A percentile compares a stretch with the other conserved stretches of the same genome.
Evolutionary conservation across 2,888 invertebrate species (phyloP).

Genomic region (Microchrysa polita): DNA sequence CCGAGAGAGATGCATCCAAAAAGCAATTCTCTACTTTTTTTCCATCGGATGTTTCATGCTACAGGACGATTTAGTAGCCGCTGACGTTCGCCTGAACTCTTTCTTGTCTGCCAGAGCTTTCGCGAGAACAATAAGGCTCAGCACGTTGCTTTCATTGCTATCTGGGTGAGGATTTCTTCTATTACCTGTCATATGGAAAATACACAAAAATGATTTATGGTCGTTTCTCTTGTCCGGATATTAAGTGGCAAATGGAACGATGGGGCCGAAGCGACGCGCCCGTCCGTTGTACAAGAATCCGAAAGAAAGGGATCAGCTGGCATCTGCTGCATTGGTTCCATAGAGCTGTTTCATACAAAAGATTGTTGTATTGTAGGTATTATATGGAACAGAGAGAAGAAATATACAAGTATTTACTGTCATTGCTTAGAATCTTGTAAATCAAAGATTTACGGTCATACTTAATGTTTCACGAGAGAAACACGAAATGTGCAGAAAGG

Average conservation of each 20-base stretch:
- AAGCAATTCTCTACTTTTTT: not conserved
- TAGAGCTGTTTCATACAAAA: not conserved
- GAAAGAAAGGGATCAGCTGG: not conserved
- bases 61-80: not conserved
- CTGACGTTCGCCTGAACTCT: too few species aligned
- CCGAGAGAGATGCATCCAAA: constrained; percentile 4
- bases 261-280: not conserved
- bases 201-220: constrained; percentile 36
- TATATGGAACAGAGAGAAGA: not conserved
- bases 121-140: constrained; percentile 4
- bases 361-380: not conserved
- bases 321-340: constrained; percentile 26
- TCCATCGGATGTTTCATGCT: not conserved
- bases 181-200: constrained; percentile 42
- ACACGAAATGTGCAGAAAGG: not conserved
- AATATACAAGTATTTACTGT: constrained; percentile 17
- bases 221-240: not conserved
- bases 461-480: not conserved
- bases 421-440: constrained; percentile 27
- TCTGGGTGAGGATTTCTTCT: constrained; percentile 28
- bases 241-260: not conserved
- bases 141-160: constrained; percentile 9
- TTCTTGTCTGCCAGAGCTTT: too few species aligned
- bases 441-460: constrained; percentile 13
- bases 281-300: too few species aligned